phyloP scores from a whole-genome alignment of 2,113 vertebrate genomes.

The Chionodraco myersi region DNA sequence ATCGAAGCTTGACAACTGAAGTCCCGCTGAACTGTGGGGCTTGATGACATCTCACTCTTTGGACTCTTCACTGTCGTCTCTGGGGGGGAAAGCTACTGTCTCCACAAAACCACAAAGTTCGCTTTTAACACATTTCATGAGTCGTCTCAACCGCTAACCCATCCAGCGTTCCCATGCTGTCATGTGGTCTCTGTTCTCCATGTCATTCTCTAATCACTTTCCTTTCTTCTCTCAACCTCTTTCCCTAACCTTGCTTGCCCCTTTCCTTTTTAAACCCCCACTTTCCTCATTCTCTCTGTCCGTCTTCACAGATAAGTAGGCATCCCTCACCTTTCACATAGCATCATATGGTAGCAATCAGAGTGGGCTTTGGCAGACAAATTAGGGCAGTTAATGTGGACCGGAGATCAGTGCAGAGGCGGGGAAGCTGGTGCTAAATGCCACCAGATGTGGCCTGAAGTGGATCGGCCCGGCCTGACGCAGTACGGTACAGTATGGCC shows the following conservation, averaged over 20 bases:
- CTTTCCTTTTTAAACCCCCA: slow-evolving; percentile 37
- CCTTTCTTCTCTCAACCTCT: slow-evolving; percentile 36
- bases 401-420: slow-evolving; percentile 80
- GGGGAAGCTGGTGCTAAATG: slow-evolving; percentile 79
- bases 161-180: slow-evolving; percentile 19
- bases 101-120: slow-evolving; percentile 38
- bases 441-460: slow-evolving; percentile 79
- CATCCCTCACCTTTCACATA: slow-evolving; percentile 81
- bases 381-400: slow-evolving; percentile 82
- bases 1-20: slow-evolving; percentile 20
- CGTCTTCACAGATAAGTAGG: slow-evolving; percentile 76
- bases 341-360: slow-evolving; percentile 84
- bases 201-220: slow-evolving; percentile 51
- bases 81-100: slow-evolving; percentile 18
- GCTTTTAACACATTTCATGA: slow-evolving; percentile 28
- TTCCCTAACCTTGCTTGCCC: slow-evolving; percentile 32
- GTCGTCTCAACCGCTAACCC: not conserved
- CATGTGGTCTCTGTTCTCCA: slow-evolving; percentile 40
- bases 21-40: slow-evolving; percentile 25
- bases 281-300: slow-evolving; percentile 23
- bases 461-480: slow-evolving; percentile 36
- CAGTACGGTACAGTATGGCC: slow-evolving; percentile 57
- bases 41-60: slow-evolving; percentile 30
- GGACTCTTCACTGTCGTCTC: slow-evolving; percentile 40
- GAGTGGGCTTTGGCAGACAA: slow-evolving; percentile 81